A percentile compares a stretch with the other conserved stretches of the same genome.
These are phyloP conservation scores for Heliconius cydno DNA, from an alignment of 2,888 invertebrate genomes.

Conservation along the genomic window DNA sequence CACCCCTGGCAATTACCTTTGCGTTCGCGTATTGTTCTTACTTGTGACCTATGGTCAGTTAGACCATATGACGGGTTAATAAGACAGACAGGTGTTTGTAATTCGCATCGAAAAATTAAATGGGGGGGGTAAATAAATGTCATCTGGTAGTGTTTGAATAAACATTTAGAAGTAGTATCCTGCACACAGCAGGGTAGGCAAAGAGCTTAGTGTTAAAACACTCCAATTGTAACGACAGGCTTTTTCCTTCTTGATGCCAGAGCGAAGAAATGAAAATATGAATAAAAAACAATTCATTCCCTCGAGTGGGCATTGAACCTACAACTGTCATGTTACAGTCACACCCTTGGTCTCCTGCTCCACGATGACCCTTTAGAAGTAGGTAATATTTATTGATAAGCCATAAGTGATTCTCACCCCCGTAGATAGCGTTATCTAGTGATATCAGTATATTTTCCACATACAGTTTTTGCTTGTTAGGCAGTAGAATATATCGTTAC, in stretches of 20 bases:
- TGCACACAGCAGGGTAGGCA: no score
- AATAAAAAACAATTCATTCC: no score
- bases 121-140: neutral
- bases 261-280: no score
- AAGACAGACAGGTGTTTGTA: constrained; percentile 49
- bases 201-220: no score
- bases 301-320: no score
- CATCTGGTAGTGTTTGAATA: neutral
- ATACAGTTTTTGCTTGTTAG: neutral
- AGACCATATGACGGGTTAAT: constrained; percentile 65
- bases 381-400: neutral
- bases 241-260: no score
- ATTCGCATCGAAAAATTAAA: constrained; percentile 8
- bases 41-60: constrained; percentile 78
- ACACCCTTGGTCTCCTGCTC: no score
- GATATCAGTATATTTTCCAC: neutral
- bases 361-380: no score
- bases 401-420: neutral
- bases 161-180: neutral
- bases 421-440: neutral
- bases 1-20: constrained; percentile 68
- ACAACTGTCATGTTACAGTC: no score
- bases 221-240: no score
- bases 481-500: neutral
- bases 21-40: constrained; percentile 62